phyloP scores from a whole-genome alignment of 1,140 invertebrate species.

The Sarcophaga peregrina region DNA sequence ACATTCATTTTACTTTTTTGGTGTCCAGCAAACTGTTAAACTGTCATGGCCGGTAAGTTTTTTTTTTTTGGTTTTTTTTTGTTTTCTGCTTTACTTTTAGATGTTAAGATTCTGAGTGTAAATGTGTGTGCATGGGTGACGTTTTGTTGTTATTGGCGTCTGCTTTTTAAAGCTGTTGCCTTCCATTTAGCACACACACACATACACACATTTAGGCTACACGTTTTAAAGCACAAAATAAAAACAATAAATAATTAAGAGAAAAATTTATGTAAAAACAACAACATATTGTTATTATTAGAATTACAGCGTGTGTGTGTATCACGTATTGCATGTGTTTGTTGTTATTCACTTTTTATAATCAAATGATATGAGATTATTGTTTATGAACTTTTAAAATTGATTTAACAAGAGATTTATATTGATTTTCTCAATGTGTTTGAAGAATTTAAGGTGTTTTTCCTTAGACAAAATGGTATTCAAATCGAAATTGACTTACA shows the following conservation, averaged over 20 bases:
- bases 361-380: not conserved
- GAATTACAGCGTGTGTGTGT: no score
- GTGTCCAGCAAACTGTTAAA: slow-evolving; percentile 62
- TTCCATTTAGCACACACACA: not conserved
- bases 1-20: slow-evolving; percentile 42
- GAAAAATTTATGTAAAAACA: not conserved
- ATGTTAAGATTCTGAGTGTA: slow-evolving; percentile 24
- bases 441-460: not conserved
- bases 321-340: not conserved
- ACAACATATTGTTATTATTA: not conserved
- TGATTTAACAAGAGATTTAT: not conserved
- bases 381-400: slow-evolving; percentile 16
- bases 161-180: slow-evolving; percentile 38
- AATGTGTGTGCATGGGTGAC: slow-evolving; percentile 26
- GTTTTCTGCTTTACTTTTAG: slow-evolving; percentile 37
- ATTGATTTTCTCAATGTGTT: no score
- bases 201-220: not conserved
- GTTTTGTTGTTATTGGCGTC: slow-evolving; percentile 39
- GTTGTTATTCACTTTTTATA: not conserved
- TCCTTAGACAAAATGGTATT: not conserved
- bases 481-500: no score
- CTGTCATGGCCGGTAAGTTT: slow-evolving; percentile 67
- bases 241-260: slow-evolving; percentile 1
- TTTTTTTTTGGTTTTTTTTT: no score
- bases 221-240: slow-evolving; percentile 32